A percentile compares a stretch with the other conserved stretches of the same genome.
Evolutionary conservation across 2,113 vertebrate genomes (phyloP).

Genomic region (Cyphomyrus plagiostoma): DNA sequence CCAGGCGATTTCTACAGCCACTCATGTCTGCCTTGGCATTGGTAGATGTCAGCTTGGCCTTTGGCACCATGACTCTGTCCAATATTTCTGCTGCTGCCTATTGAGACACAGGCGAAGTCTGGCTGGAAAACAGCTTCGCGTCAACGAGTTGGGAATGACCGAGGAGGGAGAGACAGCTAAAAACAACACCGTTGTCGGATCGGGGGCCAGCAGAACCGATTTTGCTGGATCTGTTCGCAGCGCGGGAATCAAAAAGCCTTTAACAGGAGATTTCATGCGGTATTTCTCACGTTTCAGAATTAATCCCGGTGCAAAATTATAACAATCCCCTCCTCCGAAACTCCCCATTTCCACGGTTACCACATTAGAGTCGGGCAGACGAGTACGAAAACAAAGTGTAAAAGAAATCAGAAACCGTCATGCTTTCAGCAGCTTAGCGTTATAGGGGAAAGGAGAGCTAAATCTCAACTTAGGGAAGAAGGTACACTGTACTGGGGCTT

Average conservation of each 20-base stretch:
- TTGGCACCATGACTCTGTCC: conserved; percentile 44
- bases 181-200: conserved; percentile 68
- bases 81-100: conserved; percentile 63
- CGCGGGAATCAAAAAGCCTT: conserved; percentile 58
- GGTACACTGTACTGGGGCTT: conserved; percentile 49
- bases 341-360: conserved; percentile 61
- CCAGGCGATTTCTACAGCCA: conserved; percentile 47
- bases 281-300: conserved; percentile 65
- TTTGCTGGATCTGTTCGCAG: conserved; percentile 53
- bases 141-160: conserved; percentile 65
- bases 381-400: conserved; percentile 33
- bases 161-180: conserved; percentile 61
- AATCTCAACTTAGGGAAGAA: conserved; percentile 61
- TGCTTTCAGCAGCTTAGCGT: conserved; percentile 57
- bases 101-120: conserved; percentile 63
- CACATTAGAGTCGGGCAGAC: conserved; percentile 43
- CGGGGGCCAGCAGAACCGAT: conserved; percentile 53
- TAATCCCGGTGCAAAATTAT: conserved; percentile 65
- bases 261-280: conserved; percentile 64
- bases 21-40: conserved; percentile 55
- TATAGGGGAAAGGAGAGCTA: conserved; percentile 49
- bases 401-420: conserved; percentile 31
- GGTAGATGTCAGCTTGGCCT: conserved; percentile 47
- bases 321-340: conserved; percentile 62
- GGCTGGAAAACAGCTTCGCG: conserved; percentile 65